Evolutionary conservation across 2,113 vertebrate species (phyloP).

Genomic region (Lepus europaeus): DNA sequence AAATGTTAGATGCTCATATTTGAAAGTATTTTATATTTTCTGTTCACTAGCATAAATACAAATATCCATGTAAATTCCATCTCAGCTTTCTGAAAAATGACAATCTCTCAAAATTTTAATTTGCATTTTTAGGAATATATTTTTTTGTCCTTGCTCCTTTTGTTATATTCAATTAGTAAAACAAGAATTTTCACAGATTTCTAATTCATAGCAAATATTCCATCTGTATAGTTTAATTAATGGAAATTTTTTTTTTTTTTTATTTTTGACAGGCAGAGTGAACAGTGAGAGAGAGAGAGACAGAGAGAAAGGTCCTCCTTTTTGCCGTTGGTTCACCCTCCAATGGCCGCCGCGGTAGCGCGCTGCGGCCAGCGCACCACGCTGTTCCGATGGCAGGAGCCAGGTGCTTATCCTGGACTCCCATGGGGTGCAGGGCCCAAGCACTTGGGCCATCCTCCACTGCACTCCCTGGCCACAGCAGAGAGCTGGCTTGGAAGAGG

Average conservation of each 20-base stretch:
- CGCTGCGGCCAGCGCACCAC: too few relatives aligned
- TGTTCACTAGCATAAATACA: not conserved
- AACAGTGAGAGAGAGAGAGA: too few relatives aligned
- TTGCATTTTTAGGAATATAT: not conserved
- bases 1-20: not conserved
- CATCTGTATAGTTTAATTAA: not conserved
- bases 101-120: not conserved
- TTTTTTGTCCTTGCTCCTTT: not conserved
- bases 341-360: too few relatives aligned
- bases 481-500: too few relatives aligned
- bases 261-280: too few relatives aligned
- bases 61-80: not conserved
- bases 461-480: too few relatives aligned
- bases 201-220: not conserved
- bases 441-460: too few relatives aligned
- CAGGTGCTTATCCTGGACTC: too few relatives aligned
- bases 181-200: not conserved
- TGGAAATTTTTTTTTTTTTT: not conserved
- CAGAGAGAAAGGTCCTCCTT: too few relatives aligned
- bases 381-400: too few relatives aligned
- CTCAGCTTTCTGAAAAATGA: not conserved
- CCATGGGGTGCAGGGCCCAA: too few relatives aligned
- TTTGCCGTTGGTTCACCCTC: too few relatives aligned
- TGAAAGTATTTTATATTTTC: not conserved
- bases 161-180: not conserved